Conservation (phyloP, 2,797 vertebrate species). For the Scolopax bukidnonensis region DNA sequence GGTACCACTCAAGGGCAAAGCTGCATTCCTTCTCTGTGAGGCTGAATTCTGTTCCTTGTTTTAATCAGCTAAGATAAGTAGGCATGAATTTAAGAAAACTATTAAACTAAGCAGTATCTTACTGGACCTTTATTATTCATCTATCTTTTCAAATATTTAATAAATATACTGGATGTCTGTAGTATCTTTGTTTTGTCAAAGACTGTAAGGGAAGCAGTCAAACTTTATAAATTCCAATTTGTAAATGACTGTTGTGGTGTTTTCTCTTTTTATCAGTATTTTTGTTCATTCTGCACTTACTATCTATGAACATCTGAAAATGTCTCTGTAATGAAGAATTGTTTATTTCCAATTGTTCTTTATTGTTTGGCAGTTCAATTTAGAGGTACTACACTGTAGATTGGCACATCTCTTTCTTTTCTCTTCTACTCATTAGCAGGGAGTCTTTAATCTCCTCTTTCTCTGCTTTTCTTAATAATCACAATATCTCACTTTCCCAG, state of each 20-base stretch:
- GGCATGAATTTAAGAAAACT: neutral
- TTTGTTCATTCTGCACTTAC: neutral
- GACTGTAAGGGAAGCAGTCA: neutral
- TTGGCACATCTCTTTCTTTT: slow-evolving; percentile 49
- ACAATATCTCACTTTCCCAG: slow-evolving; percentile 61
- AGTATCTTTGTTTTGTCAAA: neutral
- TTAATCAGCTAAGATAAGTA: neutral
- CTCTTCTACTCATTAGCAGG: slow-evolving; percentile 61
- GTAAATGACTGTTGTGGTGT: neutral
- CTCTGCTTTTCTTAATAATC: slow-evolving; percentile 64
- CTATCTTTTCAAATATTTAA: neutral
- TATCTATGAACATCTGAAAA: neutral
- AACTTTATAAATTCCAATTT: neutral
- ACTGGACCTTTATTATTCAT: neutral
- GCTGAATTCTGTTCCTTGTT: neutral
- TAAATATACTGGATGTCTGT: neutral
- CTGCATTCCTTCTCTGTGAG: neutral
- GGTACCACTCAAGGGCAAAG: neutral
- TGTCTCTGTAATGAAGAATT: slow-evolving; percentile 8
- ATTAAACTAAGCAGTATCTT: neutral
- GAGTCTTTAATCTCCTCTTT: slow-evolving; percentile 55
- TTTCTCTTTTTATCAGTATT: neutral
- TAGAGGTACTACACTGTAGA: slow-evolving; percentile 6
- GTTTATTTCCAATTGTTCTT: slow-evolving; percentile 48
- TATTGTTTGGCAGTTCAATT: slow-evolving; percentile 54